Percentiles rank a stretch among this genome's conserved stretches.
Evolutionary conservation across 1,140 invertebrate genomes (phyloP).

Genomic region (Brachionus calyciflorus): DNA sequence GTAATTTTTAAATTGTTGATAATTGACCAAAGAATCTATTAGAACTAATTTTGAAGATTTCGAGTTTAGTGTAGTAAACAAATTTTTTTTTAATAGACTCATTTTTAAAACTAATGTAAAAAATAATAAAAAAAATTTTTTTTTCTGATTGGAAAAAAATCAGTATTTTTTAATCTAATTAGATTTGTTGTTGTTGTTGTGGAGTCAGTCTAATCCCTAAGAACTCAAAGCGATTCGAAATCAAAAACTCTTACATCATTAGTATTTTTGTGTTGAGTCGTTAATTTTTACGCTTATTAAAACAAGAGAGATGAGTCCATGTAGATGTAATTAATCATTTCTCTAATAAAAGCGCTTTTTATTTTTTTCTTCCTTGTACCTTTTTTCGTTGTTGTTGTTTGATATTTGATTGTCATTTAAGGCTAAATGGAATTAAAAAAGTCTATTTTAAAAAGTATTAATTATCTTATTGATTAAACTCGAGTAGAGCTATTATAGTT

Average conservation of each 20-base stretch:
- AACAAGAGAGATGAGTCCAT: constrained; percentile 9
- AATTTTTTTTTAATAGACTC: too few species aligned
- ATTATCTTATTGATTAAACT: too few species aligned
- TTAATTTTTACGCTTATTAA: constrained; percentile 36
- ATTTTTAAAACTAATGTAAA: too few species aligned
- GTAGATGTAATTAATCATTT: constrained; percentile 23
- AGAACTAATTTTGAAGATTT: not conserved
- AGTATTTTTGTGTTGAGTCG: not conserved
- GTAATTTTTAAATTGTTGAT: constrained; percentile 18
- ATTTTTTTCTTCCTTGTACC: too few species aligned
- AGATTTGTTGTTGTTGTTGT: too few species aligned
- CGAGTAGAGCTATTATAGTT: too few species aligned
- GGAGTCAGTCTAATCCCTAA: too few species aligned
- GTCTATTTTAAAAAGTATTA: too few species aligned
- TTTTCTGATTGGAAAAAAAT: not conserved
- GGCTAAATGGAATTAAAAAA: too few species aligned
- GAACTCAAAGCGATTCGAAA: not conserved
- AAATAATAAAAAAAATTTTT: not conserved
- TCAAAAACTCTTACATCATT: constrained; percentile 13
- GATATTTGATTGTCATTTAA: too few species aligned
- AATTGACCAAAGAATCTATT: not conserved
- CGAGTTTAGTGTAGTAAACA: too few species aligned
- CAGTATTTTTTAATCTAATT: constrained; percentile 29
- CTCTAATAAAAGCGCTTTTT: not conserved
- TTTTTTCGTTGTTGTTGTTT: too few species aligned